Evolutionary conservation across 64 coral and sea anemone species (phyloP).

Genomic region (Acropora tenuis): DNA sequence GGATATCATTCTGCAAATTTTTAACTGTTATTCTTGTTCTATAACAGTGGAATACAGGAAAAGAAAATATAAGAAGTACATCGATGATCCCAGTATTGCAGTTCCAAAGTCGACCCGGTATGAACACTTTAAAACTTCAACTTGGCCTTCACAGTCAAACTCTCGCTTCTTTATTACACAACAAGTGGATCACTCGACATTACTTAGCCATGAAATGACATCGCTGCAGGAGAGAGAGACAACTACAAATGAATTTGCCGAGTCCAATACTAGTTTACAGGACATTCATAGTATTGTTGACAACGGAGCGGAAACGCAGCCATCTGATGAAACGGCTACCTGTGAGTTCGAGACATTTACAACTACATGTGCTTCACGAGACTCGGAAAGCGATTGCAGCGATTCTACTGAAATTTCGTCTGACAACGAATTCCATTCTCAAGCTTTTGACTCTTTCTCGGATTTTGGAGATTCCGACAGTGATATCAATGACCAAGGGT

Average conservation of each 20-base stretch:
- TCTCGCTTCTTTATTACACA: too few relatives aligned
- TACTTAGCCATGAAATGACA: background rate
- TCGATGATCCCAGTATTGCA: slow-evolving; percentile 25
- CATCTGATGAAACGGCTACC: background rate
- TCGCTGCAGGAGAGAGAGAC: background rate
- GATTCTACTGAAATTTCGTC: background rate
- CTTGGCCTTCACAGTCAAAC: background rate
- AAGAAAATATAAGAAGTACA: slow-evolving; percentile 43
- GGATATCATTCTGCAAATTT: too few relatives aligned
- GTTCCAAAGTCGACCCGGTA: slow-evolving; percentile 30
- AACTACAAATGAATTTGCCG: background rate
- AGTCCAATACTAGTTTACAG: background rate
- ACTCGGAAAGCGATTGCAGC: background rate
- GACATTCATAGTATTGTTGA: background rate
- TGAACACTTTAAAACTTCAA: background rate
- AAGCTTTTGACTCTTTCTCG: background rate
- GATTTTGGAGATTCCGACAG: background rate
- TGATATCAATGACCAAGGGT: background rate
- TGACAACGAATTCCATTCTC: background rate
- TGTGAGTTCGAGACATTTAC: too few relatives aligned
- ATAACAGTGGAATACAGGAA: background rate
- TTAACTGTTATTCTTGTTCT: background rate
- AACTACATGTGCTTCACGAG: background rate
- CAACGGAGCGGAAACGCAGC: background rate
- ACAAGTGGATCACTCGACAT: background rate